Conservation (phyloP, 2,888 invertebrate species). For the Standfussiana lucernea region DNA sequence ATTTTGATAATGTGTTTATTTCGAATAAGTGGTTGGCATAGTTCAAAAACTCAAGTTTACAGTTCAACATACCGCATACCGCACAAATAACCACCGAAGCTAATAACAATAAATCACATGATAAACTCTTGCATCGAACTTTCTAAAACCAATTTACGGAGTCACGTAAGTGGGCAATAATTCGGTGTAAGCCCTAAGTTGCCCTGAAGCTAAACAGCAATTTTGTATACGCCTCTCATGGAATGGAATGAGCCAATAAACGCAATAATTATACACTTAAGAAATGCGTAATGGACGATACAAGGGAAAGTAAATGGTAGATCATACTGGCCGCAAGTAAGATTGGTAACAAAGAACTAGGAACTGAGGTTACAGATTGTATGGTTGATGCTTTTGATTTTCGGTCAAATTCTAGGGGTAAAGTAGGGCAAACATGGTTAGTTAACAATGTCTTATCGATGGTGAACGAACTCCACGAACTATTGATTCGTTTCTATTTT, state of each 20-base stretch:
- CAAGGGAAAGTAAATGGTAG: slow-evolving; percentile 74
- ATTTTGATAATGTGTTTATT: slow-evolving; percentile 51
- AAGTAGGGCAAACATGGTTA: slow-evolving; percentile 37
- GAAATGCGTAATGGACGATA: slow-evolving; percentile 72
- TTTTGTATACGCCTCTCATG: slow-evolving; percentile 68
- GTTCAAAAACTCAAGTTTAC: slow-evolving; percentile 51
- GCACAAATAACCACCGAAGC: slow-evolving; percentile 56
- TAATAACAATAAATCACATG: slow-evolving; percentile 69
- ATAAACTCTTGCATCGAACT: slow-evolving; percentile 68
- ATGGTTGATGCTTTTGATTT: slow-evolving; percentile 51
- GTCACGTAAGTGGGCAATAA: slow-evolving; percentile 72
- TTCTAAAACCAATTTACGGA: slow-evolving; percentile 75
- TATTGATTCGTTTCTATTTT: slow-evolving; percentile 45
- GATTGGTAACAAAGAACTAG: slow-evolving; percentile 58
- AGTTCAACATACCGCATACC: slow-evolving; percentile 60
- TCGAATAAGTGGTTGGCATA: slow-evolving; percentile 39
- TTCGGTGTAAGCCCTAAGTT: slow-evolving; percentile 72
- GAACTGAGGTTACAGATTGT: slow-evolving; percentile 54
- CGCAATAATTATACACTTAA: slow-evolving; percentile 76
- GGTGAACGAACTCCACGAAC: slow-evolving; percentile 12
- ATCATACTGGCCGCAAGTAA: slow-evolving; percentile 56
- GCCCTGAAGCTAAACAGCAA: slow-evolving; percentile 72
- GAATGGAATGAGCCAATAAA: slow-evolving; percentile 70
- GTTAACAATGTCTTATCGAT: slow-evolving; percentile 12
- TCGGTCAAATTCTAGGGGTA: slow-evolving; percentile 47